Evolutionary conservation across 1,140 invertebrate species (phyloP).

Genomic region (Drosophila erecta): DNA sequence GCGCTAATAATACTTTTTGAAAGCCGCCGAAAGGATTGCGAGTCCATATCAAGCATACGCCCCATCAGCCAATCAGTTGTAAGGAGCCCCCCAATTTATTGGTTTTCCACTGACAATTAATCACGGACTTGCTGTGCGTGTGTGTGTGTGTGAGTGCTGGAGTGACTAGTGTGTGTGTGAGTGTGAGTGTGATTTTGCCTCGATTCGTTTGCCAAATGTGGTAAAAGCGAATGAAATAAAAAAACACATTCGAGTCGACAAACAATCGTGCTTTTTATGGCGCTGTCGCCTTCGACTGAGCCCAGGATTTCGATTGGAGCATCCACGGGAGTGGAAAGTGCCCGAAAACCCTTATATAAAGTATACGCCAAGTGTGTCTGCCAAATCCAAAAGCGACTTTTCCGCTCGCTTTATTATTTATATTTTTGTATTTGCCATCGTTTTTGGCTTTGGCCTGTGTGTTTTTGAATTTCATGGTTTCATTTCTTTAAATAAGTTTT

Average conservation of each 20-base stretch:
- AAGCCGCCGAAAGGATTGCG: constrained; percentile 27
- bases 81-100: constrained; percentile 52
- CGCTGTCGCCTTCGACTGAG: constrained; percentile 47
- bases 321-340: not conserved
- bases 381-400: constrained; percentile 53
- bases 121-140: constrained; percentile 65
- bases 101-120: constrained; percentile 46
- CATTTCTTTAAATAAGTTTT: constrained; percentile 83
- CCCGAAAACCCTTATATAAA: constrained; percentile 24
- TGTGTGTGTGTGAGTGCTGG: constrained; percentile 40
- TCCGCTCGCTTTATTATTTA: constrained; percentile 65
- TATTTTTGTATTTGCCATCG: constrained; percentile 71
- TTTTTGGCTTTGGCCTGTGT: constrained; percentile 68
- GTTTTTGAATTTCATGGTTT: constrained; percentile 80
- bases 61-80: constrained; percentile 49
- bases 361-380: constrained; percentile 36
- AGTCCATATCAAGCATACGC: constrained; percentile 43
- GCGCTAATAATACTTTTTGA: constrained; percentile 65
- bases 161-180: constrained; percentile 37
- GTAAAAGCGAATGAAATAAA: constrained; percentile 74
- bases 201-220: constrained; percentile 71
- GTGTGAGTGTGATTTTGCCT: constrained; percentile 55
- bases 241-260: constrained; percentile 17
- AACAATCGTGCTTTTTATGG: constrained; percentile 70
- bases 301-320: constrained; percentile 33